Evolutionary conservation across 1,140 invertebrate genomes (phyloP).

Genomic region (Drosophila teissieri): DNA sequence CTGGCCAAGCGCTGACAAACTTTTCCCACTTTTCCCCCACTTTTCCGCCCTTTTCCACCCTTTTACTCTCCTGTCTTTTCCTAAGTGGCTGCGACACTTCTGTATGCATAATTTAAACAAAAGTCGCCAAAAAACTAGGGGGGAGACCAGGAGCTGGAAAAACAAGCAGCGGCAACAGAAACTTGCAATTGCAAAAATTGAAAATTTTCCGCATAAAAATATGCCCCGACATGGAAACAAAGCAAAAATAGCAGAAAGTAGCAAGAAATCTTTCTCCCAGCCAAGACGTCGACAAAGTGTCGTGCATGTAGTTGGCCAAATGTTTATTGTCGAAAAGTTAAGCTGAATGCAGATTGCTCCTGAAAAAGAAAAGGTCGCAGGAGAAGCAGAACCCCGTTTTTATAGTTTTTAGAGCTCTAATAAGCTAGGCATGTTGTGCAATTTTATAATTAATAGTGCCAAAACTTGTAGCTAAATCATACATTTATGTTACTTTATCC

Average conservation of each 20-base stretch:
- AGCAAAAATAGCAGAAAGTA: slow-evolving; percentile 33
- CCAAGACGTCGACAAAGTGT: slow-evolving; percentile 56
- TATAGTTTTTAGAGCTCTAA: neutral
- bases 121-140: slow-evolving; percentile 37
- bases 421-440: neutral
- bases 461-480: too few species aligned
- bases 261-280: slow-evolving; percentile 35
- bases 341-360: slow-evolving; percentile 34
- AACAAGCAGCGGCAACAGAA: slow-evolving; percentile 36
- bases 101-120: slow-evolving; percentile 68
- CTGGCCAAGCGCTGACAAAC: slow-evolving; percentile 56
- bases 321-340: slow-evolving; percentile 67
- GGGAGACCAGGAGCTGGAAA: slow-evolving; percentile 18
- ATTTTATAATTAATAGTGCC: too few species aligned
- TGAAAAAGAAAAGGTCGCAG: too few species aligned
- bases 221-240: slow-evolving; percentile 38
- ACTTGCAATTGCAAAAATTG: slow-evolving; percentile 65
- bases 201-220: slow-evolving; percentile 66
- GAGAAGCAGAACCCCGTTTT: neutral
- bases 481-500: too few species aligned
- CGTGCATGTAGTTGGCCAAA: slow-evolving; percentile 61
- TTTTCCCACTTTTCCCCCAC: slow-evolving; percentile 33
- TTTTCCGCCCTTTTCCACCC: neutral
- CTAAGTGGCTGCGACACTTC: slow-evolving; percentile 71
- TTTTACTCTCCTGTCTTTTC: neutral